Evolutionary conservation across 1,140 invertebrate genomes (phyloP).

Genomic region (Drosophila tristis): DNA sequence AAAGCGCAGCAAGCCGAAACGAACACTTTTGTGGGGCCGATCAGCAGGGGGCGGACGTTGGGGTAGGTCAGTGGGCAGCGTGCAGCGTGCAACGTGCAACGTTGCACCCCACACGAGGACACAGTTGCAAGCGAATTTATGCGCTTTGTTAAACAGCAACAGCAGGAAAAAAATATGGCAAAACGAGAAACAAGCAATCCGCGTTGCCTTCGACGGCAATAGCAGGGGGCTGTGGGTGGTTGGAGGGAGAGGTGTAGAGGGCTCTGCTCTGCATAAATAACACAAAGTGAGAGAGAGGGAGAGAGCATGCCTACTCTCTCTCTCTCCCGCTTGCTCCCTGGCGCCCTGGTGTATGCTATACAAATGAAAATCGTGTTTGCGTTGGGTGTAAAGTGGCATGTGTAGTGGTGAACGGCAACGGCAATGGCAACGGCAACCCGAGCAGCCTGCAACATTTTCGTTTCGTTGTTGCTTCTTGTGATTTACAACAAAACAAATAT

Average conservation of each 20-base stretch:
- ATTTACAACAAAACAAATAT: conserved; percentile 83
- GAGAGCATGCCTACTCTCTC: neutral
- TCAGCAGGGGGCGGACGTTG: conserved; percentile 12
- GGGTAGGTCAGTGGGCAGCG: conserved; percentile 48
- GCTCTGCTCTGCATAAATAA: conserved; percentile 77
- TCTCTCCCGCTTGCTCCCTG: neutral
- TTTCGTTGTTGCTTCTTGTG: conserved; percentile 71
- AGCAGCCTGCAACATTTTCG: conserved; percentile 64
- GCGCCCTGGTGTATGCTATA: conserved; percentile 52
- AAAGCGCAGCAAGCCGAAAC: conserved; percentile 72
- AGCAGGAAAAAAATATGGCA: conserved; percentile 62
- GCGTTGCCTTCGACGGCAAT: conserved; percentile 47
- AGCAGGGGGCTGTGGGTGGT: conserved; percentile 16
- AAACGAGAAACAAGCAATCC: conserved; percentile 71
- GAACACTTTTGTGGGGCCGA: conserved; percentile 57
- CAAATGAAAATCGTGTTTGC: conserved; percentile 82
- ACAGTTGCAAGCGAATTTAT: conserved; percentile 82
- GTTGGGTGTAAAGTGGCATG: conserved; percentile 79
- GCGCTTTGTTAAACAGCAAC: conserved; percentile 81
- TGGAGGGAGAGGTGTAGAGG: conserved; percentile 44
- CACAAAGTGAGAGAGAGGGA: conserved; percentile 2
- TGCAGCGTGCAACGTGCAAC: conserved; percentile 10
- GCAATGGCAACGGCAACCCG: conserved; percentile 6
- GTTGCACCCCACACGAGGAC: conserved; percentile 53
- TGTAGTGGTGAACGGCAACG: conserved; percentile 54